Base-by-base conservation (phyloP, 2,888 invertebrate genomes). In the Gymnoscelis rufifasciata region DNA sequence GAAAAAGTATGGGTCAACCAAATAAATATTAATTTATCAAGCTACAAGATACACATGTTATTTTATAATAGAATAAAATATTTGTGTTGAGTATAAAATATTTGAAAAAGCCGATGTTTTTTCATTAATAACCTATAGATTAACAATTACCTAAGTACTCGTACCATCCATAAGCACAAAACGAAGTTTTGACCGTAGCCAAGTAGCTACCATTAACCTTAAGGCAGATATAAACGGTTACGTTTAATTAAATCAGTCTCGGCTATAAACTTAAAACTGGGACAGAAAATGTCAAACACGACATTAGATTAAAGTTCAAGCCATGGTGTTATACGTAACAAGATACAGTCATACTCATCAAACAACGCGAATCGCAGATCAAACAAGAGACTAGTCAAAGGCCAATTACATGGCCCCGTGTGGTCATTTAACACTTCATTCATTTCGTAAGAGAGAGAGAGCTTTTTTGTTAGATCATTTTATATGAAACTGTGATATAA, bases 361-460 rank as follows among this genome's bases (percentile, higher is more conserved):
- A 28, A 48, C 37, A 37, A 44, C 40, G 31, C 12, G 40, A 48
- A 31, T 33, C 12, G 19, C 30, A 37, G 40, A 31, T 43, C 33
- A 40, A 28, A 46, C 10, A 13, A 12, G 42, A 30, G 29, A 52
- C 48, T 51, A 52, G 54, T 46, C 50, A 56, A 40, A 52, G 38
- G 15, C 26, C 41, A 43, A 46, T 43, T 53, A 38, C 42, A 42
- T 33, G 53, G 51, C 58, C 59, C 55, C 57, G 61, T 51, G 42
- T 54, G 40, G 51, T 43, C 59, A 67, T 57, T 67, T 68, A 67
- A 60, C 68, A 62, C 61, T 41, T 13, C 31, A 11, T 33, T 35
- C 35, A 38, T 70, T 64, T 64, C 64, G 70, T 64, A 72, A 74
- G 57, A 56, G 64, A 67, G 64, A 67, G 69, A 71, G 69, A 74